Evolutionary conservation across 2,113 vertebrate species (phyloP), one percentile per base, ranked within the genome.

Genomic region (Platichthys stellatus): DNA sequence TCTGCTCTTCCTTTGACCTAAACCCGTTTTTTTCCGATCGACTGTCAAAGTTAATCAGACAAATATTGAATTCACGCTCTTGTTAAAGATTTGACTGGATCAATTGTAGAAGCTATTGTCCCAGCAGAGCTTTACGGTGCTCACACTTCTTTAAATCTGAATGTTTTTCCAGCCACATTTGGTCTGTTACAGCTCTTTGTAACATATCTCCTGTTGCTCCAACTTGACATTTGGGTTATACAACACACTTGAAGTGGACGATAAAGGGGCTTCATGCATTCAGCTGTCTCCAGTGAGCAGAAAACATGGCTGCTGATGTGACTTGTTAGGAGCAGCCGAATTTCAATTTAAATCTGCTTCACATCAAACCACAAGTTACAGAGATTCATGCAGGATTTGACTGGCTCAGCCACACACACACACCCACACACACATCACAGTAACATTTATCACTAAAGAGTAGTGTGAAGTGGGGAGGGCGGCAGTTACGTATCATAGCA

Each of bases 311-410:
- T 54, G 65, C 54, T 78, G 76, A 70, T 76, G 40, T 57, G 60
- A 80, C 62, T 72, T 2, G 45, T 69, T 64, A 69, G 47, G 63
- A 76, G 79, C 56, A 6, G 72, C 81, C 56, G 71, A 76, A 31
- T 76, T 88, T 77, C 51, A 76, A 26, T 76, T 88, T 77, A 20
- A 54, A 49, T 83, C 76, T 81, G 65, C 63, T 74, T 82, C 67
- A 43, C 12, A 15, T 81, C 72, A 65, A 74, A 64, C 61, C 61
- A 63, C 70, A 58, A 83, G 81, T 74, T 64, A 38, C 35, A 74
- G 58, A 59, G 67, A 70, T 58, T 69, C 64, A 26, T 53, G 71
- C 69, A 35, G n/a, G 71, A 21, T 38, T 70, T 66, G 63, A 64
- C 60, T 58, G 76, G 62, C 49, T 66, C 66, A 68, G 59, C 61